Base-by-base conservation (phyloP, 1,140 invertebrate genomes). In the Sycophaga agraensis region DNA sequence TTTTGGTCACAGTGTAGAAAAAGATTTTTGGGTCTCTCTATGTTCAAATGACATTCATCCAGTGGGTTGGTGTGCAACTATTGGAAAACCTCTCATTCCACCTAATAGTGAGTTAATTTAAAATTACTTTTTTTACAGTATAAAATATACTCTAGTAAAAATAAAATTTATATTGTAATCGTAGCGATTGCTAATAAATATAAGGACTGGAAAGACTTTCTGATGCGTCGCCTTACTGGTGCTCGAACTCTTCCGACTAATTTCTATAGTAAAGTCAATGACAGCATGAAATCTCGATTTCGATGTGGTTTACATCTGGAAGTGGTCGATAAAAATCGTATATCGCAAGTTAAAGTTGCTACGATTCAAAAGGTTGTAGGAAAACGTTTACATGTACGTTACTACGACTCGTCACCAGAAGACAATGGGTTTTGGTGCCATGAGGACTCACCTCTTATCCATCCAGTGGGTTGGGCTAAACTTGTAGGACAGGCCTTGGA, bases 1-100 rank as follows among this genome's bases (percentile, higher is more conserved):
- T 11, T 97, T 96, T 79, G 94, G 91, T 1, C 86, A 86, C 68
- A 93, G 96, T 79, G 79, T 84, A 34, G 88, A 88, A 8, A 91
- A 93, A 77, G 96, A 98, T 79, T 97, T 97, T 79, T 98, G 95
- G 95, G 89, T 97, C 1, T 96, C 95, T 71, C 82, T 98, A 21
- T 96, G 94, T 80, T 92, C 92, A 46, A 90, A 92, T 56, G 89
- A 93, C 72, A 92, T 98, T 22, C 94, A 98, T 81, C 93, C 93
- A 24, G 94, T 98, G 39, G 95, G 95, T 16, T 98, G 96, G 96
- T 97, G 95, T 83, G 96, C 96, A 1, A 94, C 92, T 0, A 87
- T 94, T 66, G 94, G 94, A 17, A 96, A 96, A 80, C 93, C 94
- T 7, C 81, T 98, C 0, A 96, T 97, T 74, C 95, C 95, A 55